phyloP scores from a whole-genome alignment of 2,888 invertebrate genomes.

The Nomada ruficornis region DNA sequence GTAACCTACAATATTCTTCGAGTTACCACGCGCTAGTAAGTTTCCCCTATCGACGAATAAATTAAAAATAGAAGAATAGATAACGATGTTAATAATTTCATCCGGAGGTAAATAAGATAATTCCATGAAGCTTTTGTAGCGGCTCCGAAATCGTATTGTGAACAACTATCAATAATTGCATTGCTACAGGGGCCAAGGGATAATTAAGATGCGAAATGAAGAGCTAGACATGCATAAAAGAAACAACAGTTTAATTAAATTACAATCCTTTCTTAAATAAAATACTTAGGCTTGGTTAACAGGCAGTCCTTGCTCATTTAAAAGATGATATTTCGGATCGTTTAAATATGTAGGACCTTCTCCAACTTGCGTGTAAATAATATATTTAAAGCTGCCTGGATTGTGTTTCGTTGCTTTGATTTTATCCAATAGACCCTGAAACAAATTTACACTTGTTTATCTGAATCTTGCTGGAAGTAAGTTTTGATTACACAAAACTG shows the following conservation, averaged over 20 bases:
- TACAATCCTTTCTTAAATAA: slow-evolving; percentile 6
- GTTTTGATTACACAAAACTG: not conserved
- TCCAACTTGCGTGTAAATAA: slow-evolving; percentile 93
- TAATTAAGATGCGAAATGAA: not conserved
- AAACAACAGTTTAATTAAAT: slow-evolving; percentile 9
- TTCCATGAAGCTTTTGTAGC: not conserved
- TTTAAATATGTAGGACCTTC: slow-evolving; percentile 89
- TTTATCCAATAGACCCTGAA: slow-evolving; percentile 76
- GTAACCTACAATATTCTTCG: slow-evolving; percentile 17
- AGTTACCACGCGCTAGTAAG: not conserved
- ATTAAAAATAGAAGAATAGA: not conserved
- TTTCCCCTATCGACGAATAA: not conserved
- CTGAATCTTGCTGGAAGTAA: not conserved
- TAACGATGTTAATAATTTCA: not conserved
- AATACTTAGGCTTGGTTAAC: slow-evolving; percentile 41
- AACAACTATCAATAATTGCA: not conserved
- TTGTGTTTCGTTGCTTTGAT: slow-evolving; percentile 83
- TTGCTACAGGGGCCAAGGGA: not conserved
- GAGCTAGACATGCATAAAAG: not conserved
- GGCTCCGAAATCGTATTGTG: not conserved
- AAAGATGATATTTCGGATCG: slow-evolving; percentile 84
- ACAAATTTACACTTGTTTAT: slow-evolving; percentile 34
- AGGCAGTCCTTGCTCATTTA: slow-evolving; percentile 85
- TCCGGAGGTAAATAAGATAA: not conserved
- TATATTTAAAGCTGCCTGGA: slow-evolving; percentile 90